These are phyloP conservation scores for Hermatobates lingyangjiaoensis DNA, from an alignment of 1,140 invertebrate species.

Conservation along the genomic window DNA sequence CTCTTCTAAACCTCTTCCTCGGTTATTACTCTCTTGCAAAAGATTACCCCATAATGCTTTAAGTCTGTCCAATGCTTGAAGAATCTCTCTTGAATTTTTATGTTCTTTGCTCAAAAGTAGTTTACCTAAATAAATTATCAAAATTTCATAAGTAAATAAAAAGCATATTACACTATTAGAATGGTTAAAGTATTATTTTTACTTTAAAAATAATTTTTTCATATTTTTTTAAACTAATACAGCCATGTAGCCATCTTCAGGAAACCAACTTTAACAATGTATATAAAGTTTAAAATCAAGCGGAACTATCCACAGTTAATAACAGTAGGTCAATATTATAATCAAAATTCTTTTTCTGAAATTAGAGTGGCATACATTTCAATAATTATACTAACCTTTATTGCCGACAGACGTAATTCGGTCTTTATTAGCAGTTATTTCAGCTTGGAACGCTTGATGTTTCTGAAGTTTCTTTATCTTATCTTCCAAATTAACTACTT, in stretches of 20 bases:
- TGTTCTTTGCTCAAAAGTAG: conserved; percentile 43
- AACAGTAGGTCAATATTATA: too few species aligned
- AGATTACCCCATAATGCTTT: conserved; percentile 61
- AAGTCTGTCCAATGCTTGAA: conserved; percentile 46
- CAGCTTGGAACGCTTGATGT: conserved; percentile 93
- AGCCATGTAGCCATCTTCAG: too few species aligned
- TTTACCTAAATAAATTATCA: conserved; percentile 32
- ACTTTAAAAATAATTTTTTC: too few species aligned
- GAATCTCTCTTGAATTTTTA: conserved; percentile 53
- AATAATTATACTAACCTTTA: conserved; percentile 27
- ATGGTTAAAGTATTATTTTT: too few species aligned
- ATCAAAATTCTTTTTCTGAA: too few species aligned
- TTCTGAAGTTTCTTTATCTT: conserved; percentile 94
- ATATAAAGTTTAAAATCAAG: too few species aligned
- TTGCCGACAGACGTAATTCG: conserved; percentile 64
- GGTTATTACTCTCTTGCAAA: conserved; percentile 52
- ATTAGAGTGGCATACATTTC: too few species aligned
- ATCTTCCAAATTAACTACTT: conserved; percentile 58
- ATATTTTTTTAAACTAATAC: too few species aligned
- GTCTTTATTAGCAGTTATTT: conserved; percentile 72
- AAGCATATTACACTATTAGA: too few species aligned
- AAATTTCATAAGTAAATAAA: too few species aligned
- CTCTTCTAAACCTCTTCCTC: conserved; percentile 80
- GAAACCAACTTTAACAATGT: too few species aligned
- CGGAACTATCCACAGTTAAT: too few species aligned